phyloP scores from a whole-genome alignment of 2,888 invertebrate species.

The Odontocolon sp. region DNA sequence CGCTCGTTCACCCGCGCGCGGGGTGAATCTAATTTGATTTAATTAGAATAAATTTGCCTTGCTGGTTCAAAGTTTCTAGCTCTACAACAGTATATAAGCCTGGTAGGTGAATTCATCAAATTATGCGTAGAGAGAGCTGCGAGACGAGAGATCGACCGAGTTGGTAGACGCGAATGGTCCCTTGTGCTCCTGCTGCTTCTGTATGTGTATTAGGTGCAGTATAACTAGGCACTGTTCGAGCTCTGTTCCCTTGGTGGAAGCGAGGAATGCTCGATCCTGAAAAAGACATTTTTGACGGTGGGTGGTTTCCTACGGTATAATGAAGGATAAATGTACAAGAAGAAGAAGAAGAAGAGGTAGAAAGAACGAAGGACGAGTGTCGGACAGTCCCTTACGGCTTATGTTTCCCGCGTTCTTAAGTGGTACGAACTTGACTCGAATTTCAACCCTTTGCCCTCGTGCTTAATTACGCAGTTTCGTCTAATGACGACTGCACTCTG shows the following conservation, averaged over 20 bases:
- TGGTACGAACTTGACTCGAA: slow-evolving; percentile 71
- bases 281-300: slow-evolving; percentile 48
- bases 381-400: slow-evolving; percentile 54
- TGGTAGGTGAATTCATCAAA: slow-evolving; percentile 78
- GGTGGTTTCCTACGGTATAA: slow-evolving; percentile 26
- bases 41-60: slow-evolving; percentile 77
- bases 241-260: background rate
- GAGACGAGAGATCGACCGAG: slow-evolving; percentile 42
- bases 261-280: slow-evolving; percentile 35
- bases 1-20: slow-evolving; percentile 39
- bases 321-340: background rate
- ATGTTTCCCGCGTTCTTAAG: slow-evolving; percentile 69
- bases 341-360: background rate
- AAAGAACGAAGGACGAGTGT: background rate
- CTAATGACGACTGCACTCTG: background rate
- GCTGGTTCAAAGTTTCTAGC: slow-evolving; percentile 74
- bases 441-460: slow-evolving; percentile 68
- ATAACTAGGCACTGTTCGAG: background rate
- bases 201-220: slow-evolving; percentile 31
- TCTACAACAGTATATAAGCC: slow-evolving; percentile 75
- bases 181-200: background rate
- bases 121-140: slow-evolving; percentile 72
- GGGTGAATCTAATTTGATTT: slow-evolving; percentile 78
- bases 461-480: background rate
- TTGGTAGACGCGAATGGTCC: slow-evolving; percentile 1